A percentile compares a stretch with the other conserved stretches of the same genome.
These are phyloP conservation scores for Setipinna tenuifilis DNA, from an alignment of 2,797 vertebrate species.

Conservation along the genomic window DNA sequence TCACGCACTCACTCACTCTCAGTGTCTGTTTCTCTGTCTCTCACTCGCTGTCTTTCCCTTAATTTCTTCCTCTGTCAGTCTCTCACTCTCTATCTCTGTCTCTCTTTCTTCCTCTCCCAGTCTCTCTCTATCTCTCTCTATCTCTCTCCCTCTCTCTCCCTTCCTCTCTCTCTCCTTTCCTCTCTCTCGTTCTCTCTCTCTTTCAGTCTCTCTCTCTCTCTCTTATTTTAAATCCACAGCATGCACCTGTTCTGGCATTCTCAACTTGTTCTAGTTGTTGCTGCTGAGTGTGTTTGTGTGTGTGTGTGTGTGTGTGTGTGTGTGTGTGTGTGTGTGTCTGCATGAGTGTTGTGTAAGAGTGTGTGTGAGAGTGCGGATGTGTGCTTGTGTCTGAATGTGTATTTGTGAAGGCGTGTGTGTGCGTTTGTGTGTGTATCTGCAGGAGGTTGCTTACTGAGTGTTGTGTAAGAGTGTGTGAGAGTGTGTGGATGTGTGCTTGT, in stretches of 20 bases:
- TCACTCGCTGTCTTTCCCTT: neutral
- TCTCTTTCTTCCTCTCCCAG: neutral
- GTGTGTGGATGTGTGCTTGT: neutral
- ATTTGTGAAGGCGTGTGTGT: neutral
- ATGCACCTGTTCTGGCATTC: conserved; percentile 4
- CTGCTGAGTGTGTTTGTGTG: neutral
- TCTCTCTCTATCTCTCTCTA: neutral
- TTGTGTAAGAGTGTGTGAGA: neutral
- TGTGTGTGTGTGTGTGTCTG: neutral
- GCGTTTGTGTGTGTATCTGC: neutral
- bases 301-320: neutral
- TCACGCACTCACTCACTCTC: neutral
- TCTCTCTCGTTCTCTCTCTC: neutral
- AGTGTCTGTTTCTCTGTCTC: neutral
- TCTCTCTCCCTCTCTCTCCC: neutral
- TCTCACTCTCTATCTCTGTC: neutral
- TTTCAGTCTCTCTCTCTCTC: neutral
- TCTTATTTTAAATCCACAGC: neutral
- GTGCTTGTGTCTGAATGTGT: neutral
- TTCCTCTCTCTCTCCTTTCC: neutral
- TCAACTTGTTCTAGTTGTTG: neutral
- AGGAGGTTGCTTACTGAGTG: too few relatives aligned
- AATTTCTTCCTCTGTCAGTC: neutral
- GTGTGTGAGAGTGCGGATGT: neutral
- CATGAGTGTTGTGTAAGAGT: too few relatives aligned